Percentiles rank a stretch among this genome's conserved stretches.
phyloP scores from a whole-genome alignment of 1,140 invertebrate genomes.

The Brachionus rubens region DNA sequence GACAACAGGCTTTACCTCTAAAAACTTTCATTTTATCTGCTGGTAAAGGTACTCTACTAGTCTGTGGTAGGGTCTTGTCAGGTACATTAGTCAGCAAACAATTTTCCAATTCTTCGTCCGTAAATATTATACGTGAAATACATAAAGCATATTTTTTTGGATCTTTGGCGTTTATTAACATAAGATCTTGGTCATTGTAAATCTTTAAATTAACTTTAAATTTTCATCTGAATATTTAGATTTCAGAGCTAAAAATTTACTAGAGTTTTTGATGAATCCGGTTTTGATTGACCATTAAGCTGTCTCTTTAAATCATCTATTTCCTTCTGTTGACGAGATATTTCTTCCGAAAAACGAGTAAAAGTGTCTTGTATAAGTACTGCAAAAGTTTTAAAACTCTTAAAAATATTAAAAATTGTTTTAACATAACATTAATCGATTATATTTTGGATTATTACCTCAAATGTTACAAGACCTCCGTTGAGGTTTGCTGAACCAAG shows the following conservation, averaged over 20 bases:
- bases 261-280: not conserved
- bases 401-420: not conserved
- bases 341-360: not conserved
- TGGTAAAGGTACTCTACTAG: constrained; percentile 7
- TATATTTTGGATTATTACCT: too few species aligned
- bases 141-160: constrained; percentile 30
- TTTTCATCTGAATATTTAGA: not conserved
- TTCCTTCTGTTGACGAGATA: not conserved
- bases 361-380: not conserved
- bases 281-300: not conserved
- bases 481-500: too few species aligned
- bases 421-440: too few species aligned
- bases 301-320: not conserved
- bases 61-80: not conserved
- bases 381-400: not conserved
- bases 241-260: not conserved
- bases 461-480: too few species aligned
- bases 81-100: constrained; percentile 5
- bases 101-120: constrained; percentile 10
- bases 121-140: constrained; percentile 9
- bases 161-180: constrained; percentile 14
- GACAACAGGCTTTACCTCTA: too few species aligned
- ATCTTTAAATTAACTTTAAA: not conserved
- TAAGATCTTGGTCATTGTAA: constrained; percentile 24
- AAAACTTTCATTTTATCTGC: constrained; percentile 28